phyloP scores from a whole-genome alignment of 1,140 invertebrate genomes.

The Macrocentrus cingulum region DNA sequence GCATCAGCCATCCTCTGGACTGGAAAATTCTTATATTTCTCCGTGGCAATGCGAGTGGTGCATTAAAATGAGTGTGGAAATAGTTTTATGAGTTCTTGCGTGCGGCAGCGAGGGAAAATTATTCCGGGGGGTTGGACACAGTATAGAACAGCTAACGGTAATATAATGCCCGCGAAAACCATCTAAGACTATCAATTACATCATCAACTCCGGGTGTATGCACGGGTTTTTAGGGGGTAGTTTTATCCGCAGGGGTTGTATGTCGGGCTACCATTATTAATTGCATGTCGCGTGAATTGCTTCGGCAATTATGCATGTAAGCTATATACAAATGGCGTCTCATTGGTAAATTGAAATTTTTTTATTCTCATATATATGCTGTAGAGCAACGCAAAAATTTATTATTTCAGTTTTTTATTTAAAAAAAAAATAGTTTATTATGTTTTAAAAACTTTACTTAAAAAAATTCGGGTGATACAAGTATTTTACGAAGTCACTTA shows the following conservation, averaged over 20 bases:
- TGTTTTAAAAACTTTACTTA: no score
- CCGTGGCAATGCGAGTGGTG: neutral
- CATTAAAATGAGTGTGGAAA: neutral
- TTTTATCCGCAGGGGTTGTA: slow-evolving; percentile 13
- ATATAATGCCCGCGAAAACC: slow-evolving; percentile 43
- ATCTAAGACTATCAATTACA: slow-evolving; percentile 46
- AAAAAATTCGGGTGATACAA: no score
- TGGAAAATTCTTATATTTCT: neutral
- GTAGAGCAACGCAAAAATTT: no score
- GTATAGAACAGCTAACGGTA: slow-evolving; percentile 33
- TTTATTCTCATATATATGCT: no score
- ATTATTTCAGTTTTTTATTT: no score
- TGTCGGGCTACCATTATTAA: no score
- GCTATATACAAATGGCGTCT: no score
- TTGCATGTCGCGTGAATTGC: no score
- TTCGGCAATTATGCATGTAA: no score
- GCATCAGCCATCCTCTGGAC: neutral
- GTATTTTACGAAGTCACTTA: no score
- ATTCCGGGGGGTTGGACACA: neutral
- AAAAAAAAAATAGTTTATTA: no score
- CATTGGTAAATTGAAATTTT: no score
- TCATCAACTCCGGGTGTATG: slow-evolving; percentile 23
- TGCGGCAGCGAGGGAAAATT: neutral
- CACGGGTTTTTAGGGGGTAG: slow-evolving; percentile 4
- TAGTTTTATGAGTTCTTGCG: neutral